Percentiles rank a stretch among this genome's conserved stretches.
These are phyloP conservation scores for Vespertilio murinus DNA, from an alignment of 2,797 vertebrate genomes.

Conservation along the genomic window DNA sequence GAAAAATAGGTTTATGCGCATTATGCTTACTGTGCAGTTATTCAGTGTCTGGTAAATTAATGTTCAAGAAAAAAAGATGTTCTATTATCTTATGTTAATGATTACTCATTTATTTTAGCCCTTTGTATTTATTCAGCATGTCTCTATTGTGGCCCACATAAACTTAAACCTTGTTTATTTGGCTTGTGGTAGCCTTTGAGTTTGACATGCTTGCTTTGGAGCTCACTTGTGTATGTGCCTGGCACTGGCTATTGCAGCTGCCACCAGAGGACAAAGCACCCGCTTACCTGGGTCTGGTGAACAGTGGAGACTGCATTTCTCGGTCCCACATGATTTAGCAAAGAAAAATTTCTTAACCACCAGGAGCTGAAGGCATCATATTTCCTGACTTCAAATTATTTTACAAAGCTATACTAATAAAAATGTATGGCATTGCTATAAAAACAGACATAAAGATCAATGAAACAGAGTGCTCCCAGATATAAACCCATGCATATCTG, in stretches of 20 bases:
- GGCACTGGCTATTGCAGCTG: not conserved
- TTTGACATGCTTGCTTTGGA: not conserved
- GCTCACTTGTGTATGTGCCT: not conserved
- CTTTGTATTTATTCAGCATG: no score
- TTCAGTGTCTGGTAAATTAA: no score
- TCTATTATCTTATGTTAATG: no score
- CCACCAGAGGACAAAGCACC: not conserved
- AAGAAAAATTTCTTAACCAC: not conserved
- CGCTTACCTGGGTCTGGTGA: not conserved
- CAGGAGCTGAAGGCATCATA: not conserved
- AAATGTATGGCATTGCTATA: not conserved
- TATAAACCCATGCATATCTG: not conserved
- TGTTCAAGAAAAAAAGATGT: no score
- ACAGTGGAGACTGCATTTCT: not conserved
- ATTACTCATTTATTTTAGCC: no score
- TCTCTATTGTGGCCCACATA: no score
- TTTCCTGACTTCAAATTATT: not conserved
- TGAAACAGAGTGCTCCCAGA: not conserved
- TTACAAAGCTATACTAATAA: not conserved
- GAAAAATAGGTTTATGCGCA: no score
- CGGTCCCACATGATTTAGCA: not conserved
- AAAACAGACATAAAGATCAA: not conserved
- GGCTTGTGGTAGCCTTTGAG: no score
- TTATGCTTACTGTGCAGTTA: no score
- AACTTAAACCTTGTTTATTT: no score